Conservation (phyloP, 2,797 vertebrate species). For the Syngnathus rostellatus region DNA sequence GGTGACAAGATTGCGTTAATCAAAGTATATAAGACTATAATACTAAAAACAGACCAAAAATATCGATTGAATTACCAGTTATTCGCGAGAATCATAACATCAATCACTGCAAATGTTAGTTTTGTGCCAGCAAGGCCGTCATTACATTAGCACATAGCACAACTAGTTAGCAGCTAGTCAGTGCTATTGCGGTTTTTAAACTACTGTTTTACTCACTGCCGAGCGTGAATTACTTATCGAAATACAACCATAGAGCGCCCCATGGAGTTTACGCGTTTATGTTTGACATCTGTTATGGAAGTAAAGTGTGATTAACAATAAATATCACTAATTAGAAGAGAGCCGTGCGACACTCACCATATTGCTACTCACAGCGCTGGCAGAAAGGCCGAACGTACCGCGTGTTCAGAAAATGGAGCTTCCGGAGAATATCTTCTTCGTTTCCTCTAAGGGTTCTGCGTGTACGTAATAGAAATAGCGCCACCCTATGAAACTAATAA, state of each 20-base stretch:
- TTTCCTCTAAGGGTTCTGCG: background rate
- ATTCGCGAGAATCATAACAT: background rate
- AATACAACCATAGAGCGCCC: fast-evolving
- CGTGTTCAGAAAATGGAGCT: conserved; percentile 51
- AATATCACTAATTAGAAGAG: background rate
- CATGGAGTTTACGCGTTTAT: conserved; percentile 1
- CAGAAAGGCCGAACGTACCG: conserved; percentile 65
- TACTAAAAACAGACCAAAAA: background rate
- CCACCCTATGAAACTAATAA: background rate
- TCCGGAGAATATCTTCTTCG: conserved; percentile 52
- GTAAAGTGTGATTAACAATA: background rate
- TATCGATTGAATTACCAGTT: background rate
- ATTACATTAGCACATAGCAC: conserved; percentile 20
- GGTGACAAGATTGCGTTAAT: background rate
- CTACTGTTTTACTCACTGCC: background rate
- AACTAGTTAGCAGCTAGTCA: background rate
- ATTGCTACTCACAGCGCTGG: conserved; percentile 44
- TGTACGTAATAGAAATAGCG: background rate
- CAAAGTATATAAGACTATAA: background rate
- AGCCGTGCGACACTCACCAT: conserved; percentile 48
- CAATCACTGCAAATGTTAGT: background rate
- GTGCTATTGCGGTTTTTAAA: background rate
- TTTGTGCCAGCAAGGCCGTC: fast-evolving
- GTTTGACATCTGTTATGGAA: fast-evolving
- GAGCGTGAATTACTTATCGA: fast-evolving